These are phyloP conservation scores for Nannoperca australis DNA, from an alignment of 2,797 vertebrate species.

Conservation along the genomic window DNA sequence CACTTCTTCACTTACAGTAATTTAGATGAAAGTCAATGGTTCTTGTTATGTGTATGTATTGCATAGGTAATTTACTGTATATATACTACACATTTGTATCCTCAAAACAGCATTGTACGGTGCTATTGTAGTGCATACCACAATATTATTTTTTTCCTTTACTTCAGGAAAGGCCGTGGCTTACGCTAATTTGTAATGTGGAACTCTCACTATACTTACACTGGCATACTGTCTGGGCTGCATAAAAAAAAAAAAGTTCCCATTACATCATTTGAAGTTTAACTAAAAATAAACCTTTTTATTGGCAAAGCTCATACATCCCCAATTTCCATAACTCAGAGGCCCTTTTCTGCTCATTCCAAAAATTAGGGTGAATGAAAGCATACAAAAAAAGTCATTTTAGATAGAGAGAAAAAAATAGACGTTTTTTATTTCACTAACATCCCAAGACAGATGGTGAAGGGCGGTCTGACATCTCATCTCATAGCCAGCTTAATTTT, in stretches of 20 bases:
- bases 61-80: neutral
- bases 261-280: slow-evolving; percentile 36
- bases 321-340: slow-evolving; percentile 64
- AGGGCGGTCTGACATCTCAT: slow-evolving; percentile 63
- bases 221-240: neutral
- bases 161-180: neutral
- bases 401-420: slow-evolving; percentile 18
- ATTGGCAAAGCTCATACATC: slow-evolving; percentile 40
- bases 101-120: neutral
- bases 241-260: slow-evolving; percentile 29
- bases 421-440: slow-evolving; percentile 49
- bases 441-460: slow-evolving; percentile 56
- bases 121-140: neutral
- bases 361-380: slow-evolving; percentile 68
- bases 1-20: neutral
- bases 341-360: slow-evolving; percentile 28
- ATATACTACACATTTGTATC: neutral
- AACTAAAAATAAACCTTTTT: slow-evolving; percentile 58
- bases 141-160: neutral
- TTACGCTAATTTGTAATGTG: slow-evolving; percentile 2
- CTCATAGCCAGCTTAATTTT: slow-evolving; percentile 52
- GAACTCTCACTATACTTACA: neutral
- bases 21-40: neutral
- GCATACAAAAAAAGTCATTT: slow-evolving; percentile 29
- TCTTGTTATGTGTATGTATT: neutral